Percentiles rank a stretch among this genome's conserved stretches.
phyloP scores from a whole-genome alignment of 2,113 vertebrate species.

The Aleadryas rufinucha region DNA sequence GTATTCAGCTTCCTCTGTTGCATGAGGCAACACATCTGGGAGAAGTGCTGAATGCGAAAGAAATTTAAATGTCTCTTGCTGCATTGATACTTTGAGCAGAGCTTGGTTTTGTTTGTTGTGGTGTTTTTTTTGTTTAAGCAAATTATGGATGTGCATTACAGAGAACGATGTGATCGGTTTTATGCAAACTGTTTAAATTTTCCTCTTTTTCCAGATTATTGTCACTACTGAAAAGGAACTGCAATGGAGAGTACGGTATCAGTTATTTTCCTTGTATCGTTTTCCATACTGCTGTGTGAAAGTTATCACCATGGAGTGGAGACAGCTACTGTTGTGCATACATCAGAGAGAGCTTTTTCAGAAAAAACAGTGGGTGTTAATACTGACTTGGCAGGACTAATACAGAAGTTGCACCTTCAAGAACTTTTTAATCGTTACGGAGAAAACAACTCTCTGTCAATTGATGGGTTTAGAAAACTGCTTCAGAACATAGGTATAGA shows the following conservation, averaged over 20 bases:
- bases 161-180: neutral
- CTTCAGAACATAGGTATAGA: conserved; percentile 85
- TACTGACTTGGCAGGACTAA: conserved; percentile 70
- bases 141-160: neutral
- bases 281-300: conserved; percentile 51
- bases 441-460: conserved; percentile 87
- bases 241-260: conserved; percentile 52
- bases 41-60: neutral
- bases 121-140: neutral
- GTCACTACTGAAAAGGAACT: conserved; percentile 11
- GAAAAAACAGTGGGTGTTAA: conserved; percentile 72
- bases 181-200: neutral
- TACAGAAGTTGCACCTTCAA: conserved; percentile 83
- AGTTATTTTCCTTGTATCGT: conserved; percentile 26
- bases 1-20: neutral
- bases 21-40: neutral
- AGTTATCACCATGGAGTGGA: conserved; percentile 56
- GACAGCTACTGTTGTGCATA: conserved; percentile 56
- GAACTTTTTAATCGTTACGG: conserved; percentile 90
- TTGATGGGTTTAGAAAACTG: conserved; percentile 85
- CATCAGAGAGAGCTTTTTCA: conserved; percentile 58
- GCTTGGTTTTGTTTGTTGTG: neutral
- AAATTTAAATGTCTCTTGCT: neutral
- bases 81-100: neutral
- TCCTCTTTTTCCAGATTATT: neutral